These are phyloP conservation scores for Riparia riparia DNA, from an alignment of 2,113 vertebrate species.

Conservation along the genomic window DNA sequence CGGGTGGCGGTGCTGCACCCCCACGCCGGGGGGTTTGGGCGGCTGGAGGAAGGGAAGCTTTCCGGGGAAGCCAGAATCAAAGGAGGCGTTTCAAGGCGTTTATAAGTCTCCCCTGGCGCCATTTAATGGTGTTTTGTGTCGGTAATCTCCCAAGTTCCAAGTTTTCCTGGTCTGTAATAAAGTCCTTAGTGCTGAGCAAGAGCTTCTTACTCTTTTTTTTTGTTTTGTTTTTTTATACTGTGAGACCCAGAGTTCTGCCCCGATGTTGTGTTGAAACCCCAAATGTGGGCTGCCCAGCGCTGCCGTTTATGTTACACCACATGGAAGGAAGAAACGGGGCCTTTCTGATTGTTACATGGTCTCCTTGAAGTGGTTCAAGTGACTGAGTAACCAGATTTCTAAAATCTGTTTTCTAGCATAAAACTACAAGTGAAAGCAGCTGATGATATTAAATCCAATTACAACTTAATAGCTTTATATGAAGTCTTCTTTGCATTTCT, in stretches of 20 bases:
- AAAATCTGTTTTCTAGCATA: not conserved
- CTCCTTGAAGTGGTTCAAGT: not conserved
- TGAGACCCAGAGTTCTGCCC: not conserved
- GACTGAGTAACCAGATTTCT: not conserved
- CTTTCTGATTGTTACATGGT: not conserved
- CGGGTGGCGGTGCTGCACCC: not conserved
- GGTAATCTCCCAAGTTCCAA: not conserved
- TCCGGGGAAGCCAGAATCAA: fast-evolving
- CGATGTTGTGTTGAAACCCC: not conserved
- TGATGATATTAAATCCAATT: conserved; percentile 5
- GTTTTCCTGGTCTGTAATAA: not conserved
- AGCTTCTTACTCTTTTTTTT: not conserved
- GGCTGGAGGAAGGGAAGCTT: not conserved
- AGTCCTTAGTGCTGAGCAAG: not conserved
- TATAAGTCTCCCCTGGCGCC: not conserved
- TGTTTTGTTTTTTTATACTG: too few species aligned
- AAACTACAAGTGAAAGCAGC: not conserved
- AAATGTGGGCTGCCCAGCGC: fast-evolving
- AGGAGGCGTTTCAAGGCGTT: not conserved
- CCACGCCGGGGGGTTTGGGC: fast-evolving
- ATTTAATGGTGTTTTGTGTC: not conserved
- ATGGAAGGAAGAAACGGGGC: not conserved
- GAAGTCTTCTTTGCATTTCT: not conserved
- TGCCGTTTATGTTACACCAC: not conserved
- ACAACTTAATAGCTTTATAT: not conserved